Evolutionary conservation across 2,888 invertebrate species (phyloP), one percentile per base, ranked within the genome.

Genomic region (Hirtodrosophila confusa): DNA sequence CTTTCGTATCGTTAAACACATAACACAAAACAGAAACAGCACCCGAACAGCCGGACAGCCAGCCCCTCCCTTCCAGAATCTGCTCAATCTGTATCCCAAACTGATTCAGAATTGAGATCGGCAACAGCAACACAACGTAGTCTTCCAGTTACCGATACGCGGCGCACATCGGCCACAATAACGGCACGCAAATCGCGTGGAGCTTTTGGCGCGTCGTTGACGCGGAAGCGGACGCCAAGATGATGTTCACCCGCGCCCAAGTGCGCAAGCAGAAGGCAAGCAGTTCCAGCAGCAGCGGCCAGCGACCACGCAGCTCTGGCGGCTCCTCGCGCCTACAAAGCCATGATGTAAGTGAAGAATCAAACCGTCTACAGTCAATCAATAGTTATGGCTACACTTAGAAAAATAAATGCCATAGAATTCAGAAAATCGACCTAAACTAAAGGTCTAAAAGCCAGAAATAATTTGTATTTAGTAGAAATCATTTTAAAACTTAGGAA

Each of bases 241-340:
- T 95, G 94, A 95, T 95, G 94, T 95, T 95, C 91, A 94, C 94
- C 80, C 94, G 94, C 82, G 93, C 94, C 88, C 93, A 94, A 68
- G 93, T 93, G 90, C 93, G 94, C 78, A 94, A 93, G 89, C 93
- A 93, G 80, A 90, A 91, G 88, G 66, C 88, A 41, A 89, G 75
- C 75, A 88, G 87, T 61, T 62, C 84, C 56, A 80, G 80, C 75
- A 89, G 82, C 75, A 89, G 83, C 75, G 89, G 84, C 76, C 89
- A 89, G 64, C 79, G 89, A 29, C 80, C 88, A 11, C 80, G 89
- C 33, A 72, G 66, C 44, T 78, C 79, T 12, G 88, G 86, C 10
- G 62, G 61, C 43, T 82, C 80, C 10, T 72, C 79, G 2, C 77
- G 80, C 10, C 78, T 48, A 0, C 69, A 62, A 23, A 35, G 54